Conservation (phyloP, 2,113 vertebrate genomes). For the Rissa tridactyla region DNA sequence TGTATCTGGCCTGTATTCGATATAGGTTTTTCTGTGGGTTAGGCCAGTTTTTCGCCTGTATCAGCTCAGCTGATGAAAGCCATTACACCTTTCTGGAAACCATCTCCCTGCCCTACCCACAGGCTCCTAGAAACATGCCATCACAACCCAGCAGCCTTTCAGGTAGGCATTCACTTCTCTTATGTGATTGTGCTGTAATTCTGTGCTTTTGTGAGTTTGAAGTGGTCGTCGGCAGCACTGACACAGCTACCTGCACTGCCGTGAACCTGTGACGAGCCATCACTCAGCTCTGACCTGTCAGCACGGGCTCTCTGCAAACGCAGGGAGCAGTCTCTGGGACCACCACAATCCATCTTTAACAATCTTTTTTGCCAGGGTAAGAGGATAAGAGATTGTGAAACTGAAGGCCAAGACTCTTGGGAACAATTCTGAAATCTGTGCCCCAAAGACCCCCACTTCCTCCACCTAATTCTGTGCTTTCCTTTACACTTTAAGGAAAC, state of each 20-base stretch:
- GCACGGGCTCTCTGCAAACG: fast-evolving
- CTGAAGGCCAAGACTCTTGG: neutral
- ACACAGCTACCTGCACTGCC: neutral
- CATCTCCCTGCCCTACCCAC: neutral
- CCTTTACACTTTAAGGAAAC: neutral
- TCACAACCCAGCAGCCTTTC: neutral
- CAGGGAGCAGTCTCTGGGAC: neutral
- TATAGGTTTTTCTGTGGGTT: neutral
- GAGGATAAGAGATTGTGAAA: neutral
- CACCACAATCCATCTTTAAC: neutral
- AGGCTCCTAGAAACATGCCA: neutral
- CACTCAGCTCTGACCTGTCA: neutral
- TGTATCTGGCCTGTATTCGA: neutral
- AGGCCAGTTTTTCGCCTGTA: neutral
- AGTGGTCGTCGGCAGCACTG: neutral
- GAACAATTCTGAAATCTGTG: neutral
- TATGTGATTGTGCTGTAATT: neutral
- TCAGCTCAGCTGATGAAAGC: neutral
- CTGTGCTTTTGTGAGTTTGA: neutral
- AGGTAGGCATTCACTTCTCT: neutral
- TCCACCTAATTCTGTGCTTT: neutral
- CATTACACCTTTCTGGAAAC: neutral
- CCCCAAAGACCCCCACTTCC: neutral
- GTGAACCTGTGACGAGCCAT: neutral
- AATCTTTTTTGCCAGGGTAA: neutral